phyloP scores from a whole-genome alignment of 92 coral and sea anemone species.

The Montipora capitata region DNA sequence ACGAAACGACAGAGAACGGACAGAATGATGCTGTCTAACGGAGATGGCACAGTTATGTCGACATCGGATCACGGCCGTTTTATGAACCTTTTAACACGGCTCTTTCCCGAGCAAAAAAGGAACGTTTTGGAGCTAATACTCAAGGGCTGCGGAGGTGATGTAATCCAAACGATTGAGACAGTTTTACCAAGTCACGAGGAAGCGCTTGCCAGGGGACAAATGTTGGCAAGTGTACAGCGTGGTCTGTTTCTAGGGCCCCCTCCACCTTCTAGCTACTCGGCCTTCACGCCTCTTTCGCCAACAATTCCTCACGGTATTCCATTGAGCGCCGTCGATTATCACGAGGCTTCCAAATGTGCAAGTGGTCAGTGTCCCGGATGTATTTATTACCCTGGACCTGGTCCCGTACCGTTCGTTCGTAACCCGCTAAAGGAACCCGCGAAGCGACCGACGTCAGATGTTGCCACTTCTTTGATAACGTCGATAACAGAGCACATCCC shows the following conservation, averaged over 20 bases:
- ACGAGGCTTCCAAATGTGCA: slow-evolving; percentile 78
- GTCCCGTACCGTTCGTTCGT: slow-evolving; percentile 69
- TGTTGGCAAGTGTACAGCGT: slow-evolving; percentile 64
- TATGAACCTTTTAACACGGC: slow-evolving; percentile 88
- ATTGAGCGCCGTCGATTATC: slow-evolving; percentile 79
- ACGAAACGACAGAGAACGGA: slow-evolving; percentile 80
- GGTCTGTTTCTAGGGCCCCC: slow-evolving; percentile 67
- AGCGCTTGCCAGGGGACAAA: slow-evolving; percentile 84
- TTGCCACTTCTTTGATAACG: slow-evolving; percentile 64
- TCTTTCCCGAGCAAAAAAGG: slow-evolving; percentile 95
- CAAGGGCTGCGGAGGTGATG: slow-evolving; percentile 96
- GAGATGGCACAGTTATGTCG: slow-evolving; percentile 64
- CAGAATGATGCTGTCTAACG: slow-evolving; percentile 58
- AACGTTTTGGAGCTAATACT: slow-evolving; percentile 92
- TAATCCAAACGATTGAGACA: slow-evolving; percentile 96
- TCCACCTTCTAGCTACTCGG: slow-evolving; percentile 80
- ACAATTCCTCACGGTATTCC: slow-evolving; percentile 81
- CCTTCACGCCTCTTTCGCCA: slow-evolving; percentile 84
- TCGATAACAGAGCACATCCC: slow-evolving; percentile 68
- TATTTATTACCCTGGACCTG: slow-evolving; percentile 84
- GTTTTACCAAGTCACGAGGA: slow-evolving; percentile 97
- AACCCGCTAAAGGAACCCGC: slow-evolving; percentile 65
- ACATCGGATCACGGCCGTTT: slow-evolving; percentile 80
- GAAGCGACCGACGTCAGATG: slow-evolving; percentile 51
- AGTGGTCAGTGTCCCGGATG: slow-evolving; percentile 88